Conservation (phyloP, 2,888 invertebrate species). For the Oeneis ivallda region DNA sequence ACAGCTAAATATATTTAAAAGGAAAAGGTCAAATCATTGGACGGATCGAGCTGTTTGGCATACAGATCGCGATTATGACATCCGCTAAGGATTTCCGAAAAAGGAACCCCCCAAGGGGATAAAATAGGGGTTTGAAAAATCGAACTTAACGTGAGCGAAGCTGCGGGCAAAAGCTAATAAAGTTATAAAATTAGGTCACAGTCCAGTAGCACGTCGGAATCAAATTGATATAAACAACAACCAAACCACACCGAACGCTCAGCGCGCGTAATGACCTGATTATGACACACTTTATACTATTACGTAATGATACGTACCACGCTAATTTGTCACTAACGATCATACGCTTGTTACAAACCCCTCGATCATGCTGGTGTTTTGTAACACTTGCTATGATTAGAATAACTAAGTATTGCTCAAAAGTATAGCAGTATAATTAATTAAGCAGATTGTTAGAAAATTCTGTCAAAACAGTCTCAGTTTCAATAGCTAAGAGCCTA, state of each 20-base stretch:
- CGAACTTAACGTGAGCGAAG: too few species aligned
- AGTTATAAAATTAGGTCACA: not conserved
- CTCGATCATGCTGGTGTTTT: slow-evolving; percentile 8
- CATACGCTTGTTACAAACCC: slow-evolving; percentile 10
- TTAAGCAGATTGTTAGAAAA: not conserved
- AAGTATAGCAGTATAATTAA: not conserved
- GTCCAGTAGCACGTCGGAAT: slow-evolving; percentile 14
- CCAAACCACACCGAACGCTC: not conserved
- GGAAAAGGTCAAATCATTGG: too few species aligned
- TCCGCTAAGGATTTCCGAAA: too few species aligned
- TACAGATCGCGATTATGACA: too few species aligned
- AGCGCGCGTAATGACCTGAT: slow-evolving; percentile 4
- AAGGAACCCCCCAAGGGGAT: too few species aligned
- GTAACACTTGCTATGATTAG: slow-evolving; percentile 11
- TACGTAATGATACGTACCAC: slow-evolving; percentile 2
- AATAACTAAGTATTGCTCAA: slow-evolving; percentile 12
- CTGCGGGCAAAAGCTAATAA: not conserved
- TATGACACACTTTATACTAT: slow-evolving; percentile 18
- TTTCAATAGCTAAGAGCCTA: too few species aligned
- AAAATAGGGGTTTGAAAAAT: too few species aligned
- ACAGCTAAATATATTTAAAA: too few species aligned
- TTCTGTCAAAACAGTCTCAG: not conserved
- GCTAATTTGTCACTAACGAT: slow-evolving; percentile 22
- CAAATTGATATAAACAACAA: slow-evolving; percentile 3
- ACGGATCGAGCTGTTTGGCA: too few species aligned